These are phyloP conservation scores for Ditula angustiorana DNA, from an alignment of 2,888 invertebrate species.

Conservation along the genomic window DNA sequence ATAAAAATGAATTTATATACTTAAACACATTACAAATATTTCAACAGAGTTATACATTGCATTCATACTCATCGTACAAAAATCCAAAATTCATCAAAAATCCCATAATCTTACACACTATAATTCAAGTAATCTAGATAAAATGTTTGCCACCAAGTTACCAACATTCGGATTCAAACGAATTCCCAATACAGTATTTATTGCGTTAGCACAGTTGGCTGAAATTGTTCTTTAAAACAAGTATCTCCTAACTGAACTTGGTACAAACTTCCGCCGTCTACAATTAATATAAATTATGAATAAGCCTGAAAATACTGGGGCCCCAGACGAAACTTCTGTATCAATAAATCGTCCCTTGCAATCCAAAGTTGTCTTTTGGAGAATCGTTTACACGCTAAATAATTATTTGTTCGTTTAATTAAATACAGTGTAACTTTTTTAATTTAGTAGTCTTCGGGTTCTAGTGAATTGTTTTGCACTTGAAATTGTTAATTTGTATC, in stretches of 20 bases:
- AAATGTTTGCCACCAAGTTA: neutral
- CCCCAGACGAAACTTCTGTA: constrained; percentile 40
- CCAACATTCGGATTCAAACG: constrained; percentile 4
- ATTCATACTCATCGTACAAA: no score
- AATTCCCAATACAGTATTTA: constrained; percentile 38
- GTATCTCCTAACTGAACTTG: constrained; percentile 39
- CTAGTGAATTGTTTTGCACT: constrained; percentile 12
- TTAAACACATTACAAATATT: no score
- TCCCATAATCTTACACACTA: no score
- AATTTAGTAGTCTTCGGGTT: constrained; percentile 29
- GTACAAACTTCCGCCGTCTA: constrained; percentile 37
- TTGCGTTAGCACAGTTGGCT: constrained; percentile 39
- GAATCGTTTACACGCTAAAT: constrained; percentile 38
- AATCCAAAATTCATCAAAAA: no score
- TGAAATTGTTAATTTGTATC: neutral
- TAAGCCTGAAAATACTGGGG: constrained; percentile 35
- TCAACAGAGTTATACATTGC: no score
- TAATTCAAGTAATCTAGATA: no score
- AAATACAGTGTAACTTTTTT: constrained; percentile 36
- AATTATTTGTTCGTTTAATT: constrained; percentile 40
- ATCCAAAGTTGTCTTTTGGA: constrained; percentile 37
- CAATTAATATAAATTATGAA: constrained; percentile 44
- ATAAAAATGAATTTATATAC: no score
- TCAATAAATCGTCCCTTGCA: constrained; percentile 40
- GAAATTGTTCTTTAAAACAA: constrained; percentile 43